These are phyloP conservation scores for Phaedon cochleariae DNA, from an alignment of 2,888 invertebrate genomes.

Conservation along the genomic window DNA sequence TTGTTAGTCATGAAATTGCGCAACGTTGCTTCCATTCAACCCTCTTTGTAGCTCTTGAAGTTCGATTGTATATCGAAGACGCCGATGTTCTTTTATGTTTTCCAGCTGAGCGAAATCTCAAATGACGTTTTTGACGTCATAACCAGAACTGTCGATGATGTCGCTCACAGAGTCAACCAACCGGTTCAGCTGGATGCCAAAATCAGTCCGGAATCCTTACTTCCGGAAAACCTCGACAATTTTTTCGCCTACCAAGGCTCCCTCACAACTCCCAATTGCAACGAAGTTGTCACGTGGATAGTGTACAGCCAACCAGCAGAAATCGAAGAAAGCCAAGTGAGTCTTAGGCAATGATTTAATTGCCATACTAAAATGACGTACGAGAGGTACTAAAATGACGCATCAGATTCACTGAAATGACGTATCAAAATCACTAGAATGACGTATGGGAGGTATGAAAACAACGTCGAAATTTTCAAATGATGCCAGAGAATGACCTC, in stretches of 20 bases:
- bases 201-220: conserved; percentile 21
- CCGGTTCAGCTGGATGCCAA: background rate
- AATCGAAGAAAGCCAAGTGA: conserved; percentile 56
- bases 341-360: too few species aligned
- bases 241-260: conserved; percentile 77
- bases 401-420: too few species aligned
- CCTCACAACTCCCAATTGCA: conserved; percentile 76
- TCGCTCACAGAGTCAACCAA: conserved; percentile 17
- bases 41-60: too few species aligned
- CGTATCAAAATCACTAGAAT: too few species aligned
- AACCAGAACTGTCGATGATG: conserved; percentile 25
- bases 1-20: too few species aligned
- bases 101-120: conserved; percentile 11
- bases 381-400: too few species aligned
- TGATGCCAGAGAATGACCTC: too few species aligned
- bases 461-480: too few species aligned
- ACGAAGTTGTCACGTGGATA: conserved; percentile 76
- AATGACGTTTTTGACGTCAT: conserved; percentile 27
- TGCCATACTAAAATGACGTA: conserved; percentile 1
- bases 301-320: conserved; percentile 65
- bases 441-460: too few species aligned
- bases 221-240: conserved; percentile 45
- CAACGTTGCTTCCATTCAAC: too few species aligned
- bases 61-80: too few species aligned
- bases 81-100: conserved; percentile 5